Base-by-base conservation (phyloP, 2,113 vertebrate species). In the Poeciliopsis turrubarensis region DNA sequence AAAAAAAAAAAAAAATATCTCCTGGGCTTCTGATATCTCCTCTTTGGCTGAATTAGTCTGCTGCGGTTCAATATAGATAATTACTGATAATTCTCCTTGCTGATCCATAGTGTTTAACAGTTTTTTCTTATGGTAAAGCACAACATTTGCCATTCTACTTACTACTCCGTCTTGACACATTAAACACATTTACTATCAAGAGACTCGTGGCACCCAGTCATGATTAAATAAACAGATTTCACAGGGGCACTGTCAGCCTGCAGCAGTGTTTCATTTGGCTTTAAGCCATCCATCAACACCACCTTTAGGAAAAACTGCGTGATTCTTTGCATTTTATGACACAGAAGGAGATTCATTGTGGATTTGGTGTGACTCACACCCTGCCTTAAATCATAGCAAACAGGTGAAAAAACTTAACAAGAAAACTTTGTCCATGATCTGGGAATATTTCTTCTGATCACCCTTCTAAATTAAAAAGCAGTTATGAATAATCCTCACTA, bases 401-500 rank as follows among this genome's bases (percentile, higher is more conserved):
- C 51, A 57, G 51, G 25, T n/a, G 51, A 25, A 81, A 78, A 60
- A 86, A 81, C 75, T 32, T 76, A 63, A 70, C 64, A 62, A 72
- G 68, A 70, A 65, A 76, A 79, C 65, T 72, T 60, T 85, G 75
- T 37, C 47, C 82, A 70, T 80, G 78, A 91, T 88, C 68, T 72
- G 78, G 78, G 81, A 90, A 89, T 87, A 90, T 91, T 91, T 87
- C 91, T 78, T 69, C 86, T 86, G 83, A 92, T 92, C 85, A 86
- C 87, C 85, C 84, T 88, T 82, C 89, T 90, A 92, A 94, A 93
- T 94, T 94, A 93, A 93, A 93, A 93, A 91, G 87, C 86, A 93
- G 90, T 93, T 93, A 93, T 93, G 92, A 93, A 94, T 93, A 93
- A 93, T 91, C 91, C 89, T 89, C 89, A 67, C 92, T 84, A 79